Base-by-base conservation (phyloP, 2,113 vertebrate genomes). In the Alces alces region DNA sequence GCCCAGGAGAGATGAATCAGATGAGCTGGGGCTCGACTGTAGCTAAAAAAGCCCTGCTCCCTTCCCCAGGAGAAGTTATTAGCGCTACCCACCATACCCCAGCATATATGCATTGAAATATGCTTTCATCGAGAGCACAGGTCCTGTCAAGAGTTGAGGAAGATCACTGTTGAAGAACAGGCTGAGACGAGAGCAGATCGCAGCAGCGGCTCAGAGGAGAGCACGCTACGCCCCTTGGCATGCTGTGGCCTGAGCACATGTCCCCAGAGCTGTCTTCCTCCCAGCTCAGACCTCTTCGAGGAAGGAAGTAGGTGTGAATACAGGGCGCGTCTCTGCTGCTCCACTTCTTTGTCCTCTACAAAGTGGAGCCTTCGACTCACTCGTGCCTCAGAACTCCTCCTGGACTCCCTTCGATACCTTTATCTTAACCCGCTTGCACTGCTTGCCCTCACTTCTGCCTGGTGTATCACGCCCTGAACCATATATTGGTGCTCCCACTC, bases 361-460 rank as follows among this genome's bases (percentile, higher is more conserved):
- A 39, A 73, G 66, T 12, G 36, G n/a, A 73, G 28, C 11, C 39
- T 85, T 83, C 23, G 61, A 54, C 57, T 57, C 19, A 21, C 66
- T 57, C 25, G 13, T 43, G 16, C 52, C 25, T 95, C 78, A 80
- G 45, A 86, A 14, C 25, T 54, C 7, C 33, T 28, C 60, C n/a
- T 55, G 76, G 52, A 86, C 50, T 25, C 47, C 52, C 83, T n/a
- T 30, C 16, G 43, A 52, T 27, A 39, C 33, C 52, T 36, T 36
- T 16, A 7, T 27, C 36, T 93, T 33, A 13, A n/a, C 36, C 7
- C 33, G 12, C 5, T 11, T 12, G 6, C 45, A 30, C 19, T 23
- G 7, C 28, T 19, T 4, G 1, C 16, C 2, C 0, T 54, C 7
- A 5, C 4, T 3, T 36, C n/a, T 55, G 13, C 16, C 2, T 36